These are phyloP conservation scores for Uloborus plumipes DNA, from an alignment of 2,888 invertebrate genomes.

Conservation along the genomic window DNA sequence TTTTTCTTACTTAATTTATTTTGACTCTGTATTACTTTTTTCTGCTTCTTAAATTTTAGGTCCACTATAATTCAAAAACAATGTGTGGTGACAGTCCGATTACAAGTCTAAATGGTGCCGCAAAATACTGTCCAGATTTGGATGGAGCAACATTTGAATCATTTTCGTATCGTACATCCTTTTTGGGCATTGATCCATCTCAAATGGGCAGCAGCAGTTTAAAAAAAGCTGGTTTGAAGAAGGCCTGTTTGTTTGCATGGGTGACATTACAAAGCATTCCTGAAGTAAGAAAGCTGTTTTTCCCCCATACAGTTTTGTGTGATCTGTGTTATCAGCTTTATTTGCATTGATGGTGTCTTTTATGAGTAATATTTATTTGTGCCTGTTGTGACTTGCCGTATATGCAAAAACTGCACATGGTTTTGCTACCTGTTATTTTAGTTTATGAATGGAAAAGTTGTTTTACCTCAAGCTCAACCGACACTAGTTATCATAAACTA, in stretches of 20 bases:
- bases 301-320: too few species aligned
- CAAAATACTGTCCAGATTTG: conserved; percentile 36
- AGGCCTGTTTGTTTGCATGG: conserved; percentile 93
- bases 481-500: too few species aligned
- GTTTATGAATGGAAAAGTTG: too few species aligned
- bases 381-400: too few species aligned
- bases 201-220: conserved; percentile 41
- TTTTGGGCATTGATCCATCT: conserved; percentile 40
- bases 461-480: too few species aligned
- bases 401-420: too few species aligned
- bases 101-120: conserved; percentile 42
- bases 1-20: background rate
- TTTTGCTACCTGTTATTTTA: too few species aligned
- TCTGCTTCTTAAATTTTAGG: conserved; percentile 72
- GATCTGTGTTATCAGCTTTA: too few species aligned
- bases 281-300: conserved; percentile 73
- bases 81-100: conserved; percentile 76
- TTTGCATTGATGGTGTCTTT: too few species aligned
- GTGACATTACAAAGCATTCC: conserved; percentile 97
- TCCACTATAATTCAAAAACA: conserved; percentile 86
- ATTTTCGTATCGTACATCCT: conserved; percentile 24
- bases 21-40: conserved; percentile 1
- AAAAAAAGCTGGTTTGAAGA: conserved; percentile 77
- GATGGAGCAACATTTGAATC: conserved; percentile 33
- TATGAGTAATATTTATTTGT: too few species aligned